Base-by-base conservation (phyloP, 2,888 invertebrate species). In the Escarpia spicata region DNA sequence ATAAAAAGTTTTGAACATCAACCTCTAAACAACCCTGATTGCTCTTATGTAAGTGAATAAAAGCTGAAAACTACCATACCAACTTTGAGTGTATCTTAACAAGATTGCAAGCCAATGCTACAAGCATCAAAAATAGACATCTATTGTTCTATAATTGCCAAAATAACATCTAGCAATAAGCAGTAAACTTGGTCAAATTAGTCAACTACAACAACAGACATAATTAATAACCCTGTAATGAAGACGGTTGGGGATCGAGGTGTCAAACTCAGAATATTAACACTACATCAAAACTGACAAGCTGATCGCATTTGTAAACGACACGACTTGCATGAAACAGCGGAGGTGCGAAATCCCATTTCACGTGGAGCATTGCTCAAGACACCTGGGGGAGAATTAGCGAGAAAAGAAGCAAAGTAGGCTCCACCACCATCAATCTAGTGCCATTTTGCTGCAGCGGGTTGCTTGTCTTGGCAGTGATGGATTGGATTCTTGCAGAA, bases 271-370 rank as follows among this genome's bases (percentile, higher is more conserved):
- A 15, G 75, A 19, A 75, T 75, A 75, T 75, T 75, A 75, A 75
- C 26, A 75, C 75, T 26, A 75, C 75, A 75, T 75, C 75, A 75
- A 75, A 75, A 75, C 75, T 75, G 75, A 75, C 75, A 75, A 75
- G 75, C 75, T 75, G 75, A 75, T 75, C 19, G 75, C 75, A 75
- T 75, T 75, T 75, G n/a, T 75, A 75, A 75, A 75, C 75, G 26
- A 75, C 75, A 75, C 75, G 52, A 75, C 75, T 19, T 6, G 75
- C 75, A 2, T 75, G n/a, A 75, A 75, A n/a, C 75, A 75, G 26
- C 26, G 6, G 75, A 75, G 75, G 75, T 75, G 75, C 26, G 75
- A 75, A 75, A 75, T 75, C 75, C 75, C 75, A 75, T 75, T 75
- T 75, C 75, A 75, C 75, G 75, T 2, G 3, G 75, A 75, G 75